Evolutionary conservation across 2,113 vertebrate genomes (phyloP), one percentile per base, ranked within the genome.

Genomic region (Hemicordylus capensis): DNA sequence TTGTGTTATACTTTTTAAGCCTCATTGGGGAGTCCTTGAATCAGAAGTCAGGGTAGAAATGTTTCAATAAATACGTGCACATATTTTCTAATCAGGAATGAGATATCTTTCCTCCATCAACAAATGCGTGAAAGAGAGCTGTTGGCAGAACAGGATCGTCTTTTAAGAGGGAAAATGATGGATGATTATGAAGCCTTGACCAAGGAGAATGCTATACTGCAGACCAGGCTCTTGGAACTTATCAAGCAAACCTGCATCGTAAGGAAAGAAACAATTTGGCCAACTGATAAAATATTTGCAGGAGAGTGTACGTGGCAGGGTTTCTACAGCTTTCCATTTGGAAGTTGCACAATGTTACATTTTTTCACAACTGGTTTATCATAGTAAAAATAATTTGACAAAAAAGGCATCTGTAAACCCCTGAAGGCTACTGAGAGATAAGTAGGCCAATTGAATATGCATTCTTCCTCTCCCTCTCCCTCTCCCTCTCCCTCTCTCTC

Each of bases 151-250:
- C 89, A 93, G 63, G 87, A 90, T 31, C 8, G 9, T 54, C 59
- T 92, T 39, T 80, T 93, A 72, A 87, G 90, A 85, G 84, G 75
- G 44, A 93, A 93, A 89, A 90, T 89, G 67, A 86, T 83, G 34
- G 86, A 76, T 51, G 89, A 93, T 66, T 88, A 85, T 90, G 70
- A 72, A 56, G 31, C 82, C 34, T 44, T 90, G 73, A 82, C 79
- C 59, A 88, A 63, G 79, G 88, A 93, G n/a, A 93, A 90, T 80
- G 85, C 73, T 77, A 26, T 56, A 34, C 70, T 91, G 74, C 79
- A 72, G 48, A 39, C 86, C 39, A 76, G 85, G 63, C 82, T 87
- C 10, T 56, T 91, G 79, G 92, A 91, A 77, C 83, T 92, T 54
- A 90, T 59, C 73, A 89, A 91, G 34, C 89, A 92, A 80, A 72